Conservation (phyloP, 2,797 vertebrate species). For the Geotrypetes seraphini region DNA sequence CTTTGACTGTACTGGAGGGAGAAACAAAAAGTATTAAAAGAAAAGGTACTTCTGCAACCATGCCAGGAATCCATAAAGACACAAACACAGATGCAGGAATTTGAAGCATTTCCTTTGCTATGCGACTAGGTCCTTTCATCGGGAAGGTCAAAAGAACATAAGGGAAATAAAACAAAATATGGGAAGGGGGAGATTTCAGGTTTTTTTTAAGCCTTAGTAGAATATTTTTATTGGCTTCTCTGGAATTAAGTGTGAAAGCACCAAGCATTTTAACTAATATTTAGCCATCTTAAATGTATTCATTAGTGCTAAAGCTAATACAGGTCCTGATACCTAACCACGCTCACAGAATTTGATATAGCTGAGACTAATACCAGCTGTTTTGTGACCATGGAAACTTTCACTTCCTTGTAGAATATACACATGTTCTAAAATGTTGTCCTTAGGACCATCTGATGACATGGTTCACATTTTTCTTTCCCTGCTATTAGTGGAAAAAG, state of each 20-base stretch:
- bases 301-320: constrained; percentile 23
- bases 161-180: no score
- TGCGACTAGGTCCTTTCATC: constrained; percentile 51
- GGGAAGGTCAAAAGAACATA: constrained; percentile 52
- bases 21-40: constrained; percentile 15
- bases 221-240: constrained; percentile 27
- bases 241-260: background rate
- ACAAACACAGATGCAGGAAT: constrained; percentile 65
- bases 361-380: constrained; percentile 23
- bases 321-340: constrained; percentile 10
- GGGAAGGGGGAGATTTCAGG: constrained; percentile 6
- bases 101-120: constrained; percentile 69
- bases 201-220: constrained; percentile 23
- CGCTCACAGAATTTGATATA: constrained; percentile 27
- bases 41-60: constrained; percentile 43
- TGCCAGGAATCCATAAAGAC: constrained; percentile 61
- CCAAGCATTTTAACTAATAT: constrained; percentile 22
- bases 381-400: constrained; percentile 30
- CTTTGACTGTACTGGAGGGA: constrained; percentile 32
- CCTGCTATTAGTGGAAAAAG: no score
- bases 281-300: constrained; percentile 20
- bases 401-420: constrained; percentile 14
- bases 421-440: constrained; percentile 9
- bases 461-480: constrained; percentile 5
- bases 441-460: background rate